Evolutionary conservation across 2,113 vertebrate genomes (phyloP).

Genomic region (Raphicerus campestris): DNA sequence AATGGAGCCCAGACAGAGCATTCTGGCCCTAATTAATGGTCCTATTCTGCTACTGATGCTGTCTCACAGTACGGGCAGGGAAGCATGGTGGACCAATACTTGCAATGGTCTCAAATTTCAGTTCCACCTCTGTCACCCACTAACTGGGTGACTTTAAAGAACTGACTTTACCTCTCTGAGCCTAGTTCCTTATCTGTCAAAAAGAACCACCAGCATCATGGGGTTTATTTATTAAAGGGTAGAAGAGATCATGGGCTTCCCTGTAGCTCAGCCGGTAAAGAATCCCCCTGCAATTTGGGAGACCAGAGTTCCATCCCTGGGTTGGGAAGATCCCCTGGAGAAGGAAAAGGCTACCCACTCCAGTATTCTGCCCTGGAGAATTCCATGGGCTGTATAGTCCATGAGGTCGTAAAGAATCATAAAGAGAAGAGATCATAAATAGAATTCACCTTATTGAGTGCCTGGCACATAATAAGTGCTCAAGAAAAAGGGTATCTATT

Average conservation of each 20-base stretch:
- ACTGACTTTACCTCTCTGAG: conserved; percentile 31
- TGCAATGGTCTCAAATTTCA: neutral
- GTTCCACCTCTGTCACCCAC: neutral
- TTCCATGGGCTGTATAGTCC: no score
- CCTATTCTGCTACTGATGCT: neutral
- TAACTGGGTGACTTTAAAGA: conserved; percentile 17
- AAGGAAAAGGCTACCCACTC: neutral
- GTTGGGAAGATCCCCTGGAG: neutral
- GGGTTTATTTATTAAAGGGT: conserved; percentile 22
- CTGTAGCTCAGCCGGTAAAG: neutral
- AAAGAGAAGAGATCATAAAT: neutral
- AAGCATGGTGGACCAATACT: neutral
- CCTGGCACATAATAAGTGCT: neutral
- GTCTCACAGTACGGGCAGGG: neutral
- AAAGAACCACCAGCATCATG: neutral
- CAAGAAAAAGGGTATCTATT: neutral
- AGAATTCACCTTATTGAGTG: neutral
- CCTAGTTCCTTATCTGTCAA: conserved; percentile 27
- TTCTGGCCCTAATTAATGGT: neutral
- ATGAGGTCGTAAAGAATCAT: neutral
- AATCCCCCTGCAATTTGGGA: neutral
- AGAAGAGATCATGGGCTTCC: neutral
- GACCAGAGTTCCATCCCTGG: neutral
- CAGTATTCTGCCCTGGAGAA: neutral
- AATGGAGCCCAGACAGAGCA: conserved; percentile 19